A percentile compares a stretch with the other conserved stretches of the same genome.
phyloP scores from a whole-genome alignment of 2,113 vertebrate species.

The Lycaon pictus region DNA sequence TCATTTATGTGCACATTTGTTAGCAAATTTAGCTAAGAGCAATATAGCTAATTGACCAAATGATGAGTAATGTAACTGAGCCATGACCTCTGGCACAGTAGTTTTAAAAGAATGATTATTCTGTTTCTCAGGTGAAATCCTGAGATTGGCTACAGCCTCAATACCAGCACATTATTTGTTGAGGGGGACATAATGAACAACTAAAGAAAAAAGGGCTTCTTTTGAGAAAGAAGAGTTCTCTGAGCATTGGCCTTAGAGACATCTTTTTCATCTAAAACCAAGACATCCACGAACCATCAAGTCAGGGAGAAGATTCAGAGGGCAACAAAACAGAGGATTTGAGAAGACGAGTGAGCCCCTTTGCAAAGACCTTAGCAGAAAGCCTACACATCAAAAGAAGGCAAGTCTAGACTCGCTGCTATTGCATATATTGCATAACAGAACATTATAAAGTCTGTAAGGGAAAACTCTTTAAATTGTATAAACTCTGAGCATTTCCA shows the following conservation, averaged over 20 bases:
- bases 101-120: conserved; percentile 45
- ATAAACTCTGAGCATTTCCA: not conserved
- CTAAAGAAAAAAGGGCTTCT: not conserved
- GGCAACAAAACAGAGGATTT: not conserved
- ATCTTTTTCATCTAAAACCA: not conserved
- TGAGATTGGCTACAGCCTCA: not conserved
- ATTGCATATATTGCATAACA: not conserved
- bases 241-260: not conserved
- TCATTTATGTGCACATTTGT: not conserved
- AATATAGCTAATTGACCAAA: not conserved
- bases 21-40: not conserved
- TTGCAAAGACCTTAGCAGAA: not conserved
- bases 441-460: not conserved
- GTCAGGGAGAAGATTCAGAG: not conserved
- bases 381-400: not conserved
- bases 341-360: not conserved
- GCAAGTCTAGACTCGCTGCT: not conserved
- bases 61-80: not conserved
- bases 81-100: conserved; percentile 40
- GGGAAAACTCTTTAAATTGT: not conserved
- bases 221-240: not conserved
- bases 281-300: not conserved
- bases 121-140: not conserved
- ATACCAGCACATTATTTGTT: not conserved
- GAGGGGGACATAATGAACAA: not conserved